Conservation (phyloP, 2,113 vertebrate genomes). For the Cairina moschata region DNA sequence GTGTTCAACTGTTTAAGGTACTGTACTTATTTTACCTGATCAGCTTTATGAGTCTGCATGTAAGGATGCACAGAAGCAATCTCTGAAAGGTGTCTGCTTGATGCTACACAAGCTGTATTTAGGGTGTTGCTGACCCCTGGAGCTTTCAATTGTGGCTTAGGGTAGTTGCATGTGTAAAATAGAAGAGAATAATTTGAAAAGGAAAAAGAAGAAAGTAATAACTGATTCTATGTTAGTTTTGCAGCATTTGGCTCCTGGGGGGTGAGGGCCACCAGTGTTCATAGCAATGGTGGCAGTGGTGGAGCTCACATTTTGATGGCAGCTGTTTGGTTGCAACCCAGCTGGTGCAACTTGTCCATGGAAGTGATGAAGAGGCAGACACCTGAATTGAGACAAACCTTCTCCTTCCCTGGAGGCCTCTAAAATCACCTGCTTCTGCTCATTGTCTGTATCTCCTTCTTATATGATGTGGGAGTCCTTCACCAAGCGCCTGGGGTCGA, state of each 20-base stretch:
- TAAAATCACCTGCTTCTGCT: background rate
- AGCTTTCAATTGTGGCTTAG: background rate
- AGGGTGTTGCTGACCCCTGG: background rate
- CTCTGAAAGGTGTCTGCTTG: background rate
- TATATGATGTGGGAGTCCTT: background rate
- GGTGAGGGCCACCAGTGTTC: background rate
- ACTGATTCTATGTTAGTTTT: background rate
- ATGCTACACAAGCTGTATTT: background rate
- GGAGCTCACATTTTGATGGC: background rate
- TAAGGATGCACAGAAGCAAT: background rate
- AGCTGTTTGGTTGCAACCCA: background rate
- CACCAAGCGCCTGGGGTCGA: rapidly evolving
- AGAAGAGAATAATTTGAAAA: background rate
- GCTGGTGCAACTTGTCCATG: background rate
- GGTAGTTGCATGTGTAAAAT: constrained; percentile 7
- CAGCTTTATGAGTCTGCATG: background rate
- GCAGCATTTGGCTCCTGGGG: background rate
- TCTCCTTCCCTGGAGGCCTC: background rate
- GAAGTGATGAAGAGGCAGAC: background rate
- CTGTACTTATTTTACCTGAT: background rate
- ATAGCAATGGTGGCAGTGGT: background rate
- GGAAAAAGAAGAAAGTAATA: background rate
- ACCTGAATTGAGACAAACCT: background rate
- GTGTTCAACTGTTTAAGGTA: background rate
- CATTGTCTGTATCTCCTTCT: background rate